These are phyloP conservation scores for Syrmaticus mikado DNA, from an alignment of 2,113 vertebrate genomes.

Conservation along the genomic window DNA sequence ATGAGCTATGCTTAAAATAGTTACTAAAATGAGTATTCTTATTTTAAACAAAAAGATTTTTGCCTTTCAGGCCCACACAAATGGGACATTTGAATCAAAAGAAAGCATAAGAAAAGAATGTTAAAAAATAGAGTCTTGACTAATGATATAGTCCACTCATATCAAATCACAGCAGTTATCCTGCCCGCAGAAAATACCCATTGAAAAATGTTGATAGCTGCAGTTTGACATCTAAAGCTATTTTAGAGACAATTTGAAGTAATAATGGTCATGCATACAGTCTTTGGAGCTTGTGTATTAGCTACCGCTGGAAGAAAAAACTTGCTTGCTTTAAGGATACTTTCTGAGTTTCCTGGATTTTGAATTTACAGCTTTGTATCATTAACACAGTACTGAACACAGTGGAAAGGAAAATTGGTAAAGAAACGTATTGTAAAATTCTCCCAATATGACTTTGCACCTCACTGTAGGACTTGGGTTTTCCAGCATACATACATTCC, in stretches of 20 bases:
- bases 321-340: not conserved
- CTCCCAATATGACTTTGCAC: not conserved
- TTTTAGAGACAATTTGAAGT: not conserved
- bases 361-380: slow-evolving; percentile 7
- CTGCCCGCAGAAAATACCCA: not conserved
- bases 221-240: slow-evolving; percentile 10
- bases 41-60: not conserved
- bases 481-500: not conserved
- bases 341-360: not conserved
- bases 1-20: not conserved
- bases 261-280: not conserved
- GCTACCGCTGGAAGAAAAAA: not conserved
- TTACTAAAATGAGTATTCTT: not conserved
- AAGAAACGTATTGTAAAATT: slow-evolving; percentile 19
- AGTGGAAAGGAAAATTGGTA: slow-evolving; percentile 4
- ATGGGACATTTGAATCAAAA: not conserved
- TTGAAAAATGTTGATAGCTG: slow-evolving; percentile 12
- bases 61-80: not conserved
- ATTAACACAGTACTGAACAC: not conserved
- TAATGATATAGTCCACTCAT: not conserved
- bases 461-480: not conserved
- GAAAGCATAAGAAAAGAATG: not conserved
- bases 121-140: not conserved
- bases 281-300: slow-evolving; percentile 18
- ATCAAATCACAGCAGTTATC: not conserved